Percentiles rank a stretch among this genome's conserved stretches.
Evolutionary conservation across 2,888 invertebrate genomes (phyloP).

Genomic region (Rhaphigaster nebulosa): DNA sequence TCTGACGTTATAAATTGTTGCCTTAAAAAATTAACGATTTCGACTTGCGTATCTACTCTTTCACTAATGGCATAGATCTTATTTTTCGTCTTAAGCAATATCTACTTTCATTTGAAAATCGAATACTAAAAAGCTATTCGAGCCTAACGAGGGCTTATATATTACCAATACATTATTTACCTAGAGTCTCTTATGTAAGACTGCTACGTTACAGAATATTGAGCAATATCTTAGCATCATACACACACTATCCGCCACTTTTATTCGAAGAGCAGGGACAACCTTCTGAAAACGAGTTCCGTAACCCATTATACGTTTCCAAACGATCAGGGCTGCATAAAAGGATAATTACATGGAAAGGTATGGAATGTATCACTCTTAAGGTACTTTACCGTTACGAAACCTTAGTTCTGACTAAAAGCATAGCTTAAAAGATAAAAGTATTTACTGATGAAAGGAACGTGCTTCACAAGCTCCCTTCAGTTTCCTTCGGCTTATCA

Average conservation of each 20-base stretch:
- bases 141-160: neutral
- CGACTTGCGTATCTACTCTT: no score
- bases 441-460: neutral
- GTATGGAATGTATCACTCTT: neutral
- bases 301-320: neutral
- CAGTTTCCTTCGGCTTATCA: neutral
- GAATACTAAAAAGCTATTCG: neutral
- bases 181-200: neutral
- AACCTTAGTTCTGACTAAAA: neutral
- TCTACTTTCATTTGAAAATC: neutral
- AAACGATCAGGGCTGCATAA: neutral
- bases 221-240: neutral
- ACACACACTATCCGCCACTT: neutral
- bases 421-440: neutral
- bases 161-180: neutral
- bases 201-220: neutral
- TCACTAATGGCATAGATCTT: no score
- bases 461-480: neutral
- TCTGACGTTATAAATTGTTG: no score
- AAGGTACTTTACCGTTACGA: neutral
- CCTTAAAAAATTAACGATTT: no score
- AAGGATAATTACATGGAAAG: neutral
- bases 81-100: no score
- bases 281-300: neutral
- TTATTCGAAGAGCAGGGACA: neutral